Percentiles rank a stretch among this genome's conserved stretches.
These are phyloP conservation scores for Pollenia griseotomentosa DNA, from an alignment of 2,888 invertebrate genomes.

Conservation along the genomic window DNA sequence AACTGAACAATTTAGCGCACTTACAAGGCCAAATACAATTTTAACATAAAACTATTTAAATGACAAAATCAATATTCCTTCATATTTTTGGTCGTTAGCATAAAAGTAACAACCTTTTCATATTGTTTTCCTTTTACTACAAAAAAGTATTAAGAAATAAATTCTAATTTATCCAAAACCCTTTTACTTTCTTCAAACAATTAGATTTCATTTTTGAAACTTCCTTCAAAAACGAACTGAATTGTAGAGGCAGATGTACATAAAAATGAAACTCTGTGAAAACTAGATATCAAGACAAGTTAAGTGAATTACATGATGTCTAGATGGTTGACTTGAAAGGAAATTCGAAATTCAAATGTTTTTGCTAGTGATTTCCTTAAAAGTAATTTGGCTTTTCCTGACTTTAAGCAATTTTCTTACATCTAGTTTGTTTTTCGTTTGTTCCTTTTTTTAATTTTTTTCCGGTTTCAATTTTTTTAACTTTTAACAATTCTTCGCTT, in stretches of 20 bases:
- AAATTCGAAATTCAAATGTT: slow-evolving; percentile 64
- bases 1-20: background rate
- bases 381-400: slow-evolving; percentile 62
- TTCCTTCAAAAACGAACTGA: background rate
- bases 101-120: background rate
- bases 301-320: slow-evolving; percentile 62
- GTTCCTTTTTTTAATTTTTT: background rate
- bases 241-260: background rate
- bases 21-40: background rate
- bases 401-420: slow-evolving; percentile 45
- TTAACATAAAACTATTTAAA: background rate
- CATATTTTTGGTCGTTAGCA: no score
- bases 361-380: slow-evolving; percentile 61
- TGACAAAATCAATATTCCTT: no score
- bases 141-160: background rate
- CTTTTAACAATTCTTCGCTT: slow-evolving; percentile 13
- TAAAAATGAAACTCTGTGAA: background rate
- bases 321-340: slow-evolving; percentile 56
- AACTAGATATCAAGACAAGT: slow-evolving; percentile 45
- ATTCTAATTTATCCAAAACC: background rate
- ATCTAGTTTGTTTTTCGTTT: slow-evolving; percentile 24
- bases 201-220: background rate
- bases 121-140: background rate
- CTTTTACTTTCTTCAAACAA: slow-evolving; percentile 4
- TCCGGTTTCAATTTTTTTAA: background rate